Evolutionary conservation across 2,797 vertebrate genomes (phyloP).

Genomic region (Manis javanica): DNA sequence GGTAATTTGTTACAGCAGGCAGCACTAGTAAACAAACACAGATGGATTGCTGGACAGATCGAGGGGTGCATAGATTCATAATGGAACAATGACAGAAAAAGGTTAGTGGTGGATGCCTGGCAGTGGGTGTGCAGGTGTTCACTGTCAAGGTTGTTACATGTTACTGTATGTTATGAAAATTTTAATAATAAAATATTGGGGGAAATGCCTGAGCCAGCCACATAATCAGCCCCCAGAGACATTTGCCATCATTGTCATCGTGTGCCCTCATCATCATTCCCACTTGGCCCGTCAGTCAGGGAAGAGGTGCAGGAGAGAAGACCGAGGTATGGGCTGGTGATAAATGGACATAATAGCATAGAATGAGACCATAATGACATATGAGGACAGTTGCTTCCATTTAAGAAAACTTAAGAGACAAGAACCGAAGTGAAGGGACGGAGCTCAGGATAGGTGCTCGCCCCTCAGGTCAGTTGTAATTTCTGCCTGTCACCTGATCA

Average conservation of each 20-base stretch:
- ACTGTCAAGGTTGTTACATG: fast-evolving
- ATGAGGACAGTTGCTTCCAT: not conserved
- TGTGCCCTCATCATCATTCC: too few species aligned
- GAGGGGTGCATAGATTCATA: fast-evolving
- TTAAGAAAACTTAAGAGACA: not conserved
- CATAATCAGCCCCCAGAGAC: fast-evolving
- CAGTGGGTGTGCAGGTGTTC: not conserved
- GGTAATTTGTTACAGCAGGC: not conserved
- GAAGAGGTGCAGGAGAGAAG: not conserved
- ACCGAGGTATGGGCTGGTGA: too few species aligned
- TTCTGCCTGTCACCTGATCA: fast-evolving
- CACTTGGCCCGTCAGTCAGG: fast-evolving
- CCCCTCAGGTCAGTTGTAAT: fast-evolving
- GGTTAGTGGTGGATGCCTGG: fast-evolving
- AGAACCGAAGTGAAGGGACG: not conserved
- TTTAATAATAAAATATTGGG: not conserved
- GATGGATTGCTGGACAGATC: fast-evolving
- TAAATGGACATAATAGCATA: not conserved
- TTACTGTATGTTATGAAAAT: not conserved
- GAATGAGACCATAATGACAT: fast-evolving
- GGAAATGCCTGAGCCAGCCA: not conserved
- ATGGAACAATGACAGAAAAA: not conserved
- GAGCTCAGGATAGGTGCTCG: not conserved
- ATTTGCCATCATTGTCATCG: fast-evolving
- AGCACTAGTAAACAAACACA: fast-evolving